Base-by-base conservation (phyloP, 2,888 invertebrate genomes). In the Epistrophe grossulariae region DNA sequence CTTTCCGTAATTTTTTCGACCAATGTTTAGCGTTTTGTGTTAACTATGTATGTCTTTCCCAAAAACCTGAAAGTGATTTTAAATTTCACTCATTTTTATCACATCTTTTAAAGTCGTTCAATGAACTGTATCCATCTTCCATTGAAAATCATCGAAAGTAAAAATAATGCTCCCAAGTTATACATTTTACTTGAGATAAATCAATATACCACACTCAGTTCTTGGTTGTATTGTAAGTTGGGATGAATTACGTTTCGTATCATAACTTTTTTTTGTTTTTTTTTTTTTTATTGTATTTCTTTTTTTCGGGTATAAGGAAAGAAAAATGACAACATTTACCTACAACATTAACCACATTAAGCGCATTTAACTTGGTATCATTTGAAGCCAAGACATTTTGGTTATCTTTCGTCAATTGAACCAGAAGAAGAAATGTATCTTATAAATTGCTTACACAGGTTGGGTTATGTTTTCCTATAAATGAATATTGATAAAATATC, bases 321-420 rank as follows among this genome's bases (percentile, higher is more conserved):
- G 8, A 28, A 55, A 6, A 57, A 57, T 31, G 28, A 31, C 55
- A 57, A 55, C 40, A 40, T 40, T 43, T 43, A 38, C 11, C 13
- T 43, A 38, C 38, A 11, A 38, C 55, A 55, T 55, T 55, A 31
- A 57, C 57, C 57, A 52, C 57, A 31, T 10, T 57, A 10, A 11
- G n/a, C 9, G 8, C 35, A 35, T 55, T 55, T 28, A 9, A 31
- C 35, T 57, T 35, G n/a, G 10, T n/a, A 31, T 35, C 31, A 57
- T 57, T 57, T 17, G 5, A 57, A n/a, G 9, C 1, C 31, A 0
- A n/a, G 15, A 2, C 0, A 31, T 6, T 31, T 5, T 31, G 31
- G 3, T 31, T 55, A 57, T 57, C 57, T 57, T n/a, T 57, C 0
- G 57, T n/a, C n/a, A 57, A 35, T 57, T 57, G 31, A 35, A 17